A percentile compares a stretch with the other conserved stretches of the same genome.
phyloP scores from a whole-genome alignment of 2,888 invertebrate species.

The Tenthredo distinguenda region DNA sequence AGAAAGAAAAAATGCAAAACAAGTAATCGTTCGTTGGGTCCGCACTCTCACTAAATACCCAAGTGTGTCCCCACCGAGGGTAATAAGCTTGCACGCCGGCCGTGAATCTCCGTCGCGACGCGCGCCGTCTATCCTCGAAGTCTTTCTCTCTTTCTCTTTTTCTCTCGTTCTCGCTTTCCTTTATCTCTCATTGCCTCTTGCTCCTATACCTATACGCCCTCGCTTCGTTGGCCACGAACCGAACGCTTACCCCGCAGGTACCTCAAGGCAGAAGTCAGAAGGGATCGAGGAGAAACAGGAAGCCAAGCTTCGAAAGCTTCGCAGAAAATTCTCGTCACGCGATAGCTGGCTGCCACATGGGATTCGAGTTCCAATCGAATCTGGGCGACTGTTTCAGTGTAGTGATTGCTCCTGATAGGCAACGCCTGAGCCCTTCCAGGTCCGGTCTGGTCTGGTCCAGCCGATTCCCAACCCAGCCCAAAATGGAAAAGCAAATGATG shows the following conservation, averaged over 20 bases:
- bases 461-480: neutral
- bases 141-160: neutral
- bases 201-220: conserved; percentile 12
- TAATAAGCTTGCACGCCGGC: conserved; percentile 1
- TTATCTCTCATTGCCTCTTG: conserved; percentile 8
- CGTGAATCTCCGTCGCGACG: conserved; percentile 39
- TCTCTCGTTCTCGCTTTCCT: neutral
- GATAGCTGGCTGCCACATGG: conserved; percentile 47
- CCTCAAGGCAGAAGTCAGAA: conserved; percentile 34
- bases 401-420: conserved; percentile 48
- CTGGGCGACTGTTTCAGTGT: conserved; percentile 48
- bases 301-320: conserved; percentile 35
- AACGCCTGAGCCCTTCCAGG: conserved; percentile 44
- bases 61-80: conserved; percentile 3
- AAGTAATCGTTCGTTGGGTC: conserved; percentile 1
- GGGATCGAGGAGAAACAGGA: neutral
- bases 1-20: conserved; percentile 19
- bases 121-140: conserved; percentile 26
- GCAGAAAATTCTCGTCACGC: conserved; percentile 50
- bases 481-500: conserved; percentile 49
- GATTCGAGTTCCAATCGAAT: conserved; percentile 51
- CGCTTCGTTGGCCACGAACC: conserved; percentile 39
- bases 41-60: conserved; percentile 46
- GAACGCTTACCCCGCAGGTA: conserved; percentile 47
- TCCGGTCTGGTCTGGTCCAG: conserved; percentile 17